A percentile compares a stretch with the other conserved stretches of the same genome.
Conservation (phyloP, 2,113 vertebrate species). For the Myotis lucifugus region DNA sequence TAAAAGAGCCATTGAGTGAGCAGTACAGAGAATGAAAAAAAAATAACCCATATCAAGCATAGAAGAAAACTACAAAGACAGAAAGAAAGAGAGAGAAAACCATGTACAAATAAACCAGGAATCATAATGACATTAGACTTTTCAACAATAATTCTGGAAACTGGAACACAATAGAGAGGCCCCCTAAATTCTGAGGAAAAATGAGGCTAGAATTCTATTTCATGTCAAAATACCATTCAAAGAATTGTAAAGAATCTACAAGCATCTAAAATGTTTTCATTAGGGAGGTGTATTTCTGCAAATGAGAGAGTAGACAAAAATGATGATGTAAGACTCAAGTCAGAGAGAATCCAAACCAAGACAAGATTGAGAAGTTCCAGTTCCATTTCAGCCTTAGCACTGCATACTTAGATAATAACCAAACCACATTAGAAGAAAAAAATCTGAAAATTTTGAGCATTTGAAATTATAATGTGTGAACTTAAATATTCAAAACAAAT, state of each 20-base stretch:
- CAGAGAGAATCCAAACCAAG: background rate
- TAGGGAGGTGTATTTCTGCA: background rate
- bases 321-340: background rate
- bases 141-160: background rate
- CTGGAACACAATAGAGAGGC: background rate
- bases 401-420: background rate
- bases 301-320: background rate
- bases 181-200: background rate
- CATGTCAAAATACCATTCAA: background rate
- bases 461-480: background rate
- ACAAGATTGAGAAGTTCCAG: background rate
- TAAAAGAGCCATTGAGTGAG: background rate
- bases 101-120: background rate
- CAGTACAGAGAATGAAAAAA: background rate
- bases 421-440: background rate
- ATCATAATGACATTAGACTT: background rate
- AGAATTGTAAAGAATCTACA: background rate
- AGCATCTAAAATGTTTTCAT: background rate
- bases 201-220: background rate
- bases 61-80: background rate
- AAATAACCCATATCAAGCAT: background rate
- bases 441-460: background rate
- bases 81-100: background rate
- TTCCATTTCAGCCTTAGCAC: background rate
- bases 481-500: constrained; percentile 31